Evolutionary conservation across 2,113 vertebrate species (phyloP), one percentile per base, ranked within the genome.

Genomic region (Tragelaphus buxtoni): DNA sequence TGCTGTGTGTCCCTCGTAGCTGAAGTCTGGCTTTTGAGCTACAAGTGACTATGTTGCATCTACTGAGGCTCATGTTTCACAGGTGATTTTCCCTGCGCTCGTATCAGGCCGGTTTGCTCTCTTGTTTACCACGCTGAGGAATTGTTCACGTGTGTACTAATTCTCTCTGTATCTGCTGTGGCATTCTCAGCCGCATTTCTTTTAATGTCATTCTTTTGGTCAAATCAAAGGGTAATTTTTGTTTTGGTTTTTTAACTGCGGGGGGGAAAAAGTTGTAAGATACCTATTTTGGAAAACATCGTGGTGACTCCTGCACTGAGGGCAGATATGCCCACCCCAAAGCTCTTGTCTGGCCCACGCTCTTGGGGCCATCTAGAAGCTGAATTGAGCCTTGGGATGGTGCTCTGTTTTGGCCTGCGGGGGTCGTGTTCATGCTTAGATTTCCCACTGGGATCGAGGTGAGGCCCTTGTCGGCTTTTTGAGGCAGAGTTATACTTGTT

Each of bases 121-220:
- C 53, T 32, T 42, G 45, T 51, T 79, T 89, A 47, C 51, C 92
- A 16, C 22, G 92, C 84, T 30, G 39, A 56, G 17, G 63, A 82
- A 51, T 55, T 55, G 26, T 80, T 45, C 56, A 13, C 17, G 42
- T 90, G 22, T 65, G 14, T 72, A 9, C 89, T 91, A 65, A 81
- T 61, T 65, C 51, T 87, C 1, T 39, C 45, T 65, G 30, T 84
- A 14, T 81, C 53, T 95, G 12, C 24, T 82, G 4, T 83, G 82
- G 8, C 55, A 80, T 80, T 93, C 58, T 79, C 63, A 95, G 8
- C 60, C 90, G 0, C 81, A 45, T 69, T 94, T 91, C 86, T 49
- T 42, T 87, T 79, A 93, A 55, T 93, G 22, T 55, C 81, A 20
- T 82, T 92, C 74, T 94, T 91, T 97, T 79, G 47, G 49, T 90